phyloP scores from a whole-genome alignment of 2,113 vertebrate species.

The Helogale parvula region DNA sequence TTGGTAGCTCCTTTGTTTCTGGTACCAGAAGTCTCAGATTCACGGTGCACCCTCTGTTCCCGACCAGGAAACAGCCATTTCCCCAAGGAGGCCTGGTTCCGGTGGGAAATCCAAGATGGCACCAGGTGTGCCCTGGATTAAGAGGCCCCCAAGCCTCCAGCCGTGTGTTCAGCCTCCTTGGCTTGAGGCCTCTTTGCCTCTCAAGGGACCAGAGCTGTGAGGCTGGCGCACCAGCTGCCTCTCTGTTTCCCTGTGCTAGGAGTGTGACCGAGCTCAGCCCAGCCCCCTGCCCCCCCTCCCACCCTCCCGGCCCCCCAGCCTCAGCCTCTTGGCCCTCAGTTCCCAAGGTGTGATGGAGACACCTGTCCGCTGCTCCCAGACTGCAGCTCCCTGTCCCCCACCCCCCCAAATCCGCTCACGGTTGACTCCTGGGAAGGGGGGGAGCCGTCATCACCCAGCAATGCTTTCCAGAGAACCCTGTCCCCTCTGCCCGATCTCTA shows the following conservation, averaged over 20 bases:
- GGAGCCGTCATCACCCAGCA: too few species aligned
- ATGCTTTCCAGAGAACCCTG: not conserved
- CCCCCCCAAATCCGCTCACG: not conserved
- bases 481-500: not conserved
- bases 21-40: not conserved
- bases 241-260: too few species aligned
- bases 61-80: not conserved
- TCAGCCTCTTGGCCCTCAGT: not conserved
- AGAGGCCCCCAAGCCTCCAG: not conserved
- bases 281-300: too few species aligned
- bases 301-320: too few species aligned
- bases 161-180: not conserved
- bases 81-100: not conserved
- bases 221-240: not conserved
- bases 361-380: too few species aligned
- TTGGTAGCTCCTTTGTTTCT: not conserved
- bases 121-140: not conserved
- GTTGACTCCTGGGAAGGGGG: not conserved
- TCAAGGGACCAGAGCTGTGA: too few species aligned
- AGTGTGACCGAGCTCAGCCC: not conserved
- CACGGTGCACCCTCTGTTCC: not conserved
- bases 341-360: not conserved
- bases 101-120: not conserved
- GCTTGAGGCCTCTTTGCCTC: not conserved
- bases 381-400: accelerated